A percentile compares a stretch with the other conserved stretches of the same genome.
These are phyloP conservation scores for Lepus timidus DNA, from an alignment of 2,113 vertebrate species.

Conservation along the genomic window DNA sequence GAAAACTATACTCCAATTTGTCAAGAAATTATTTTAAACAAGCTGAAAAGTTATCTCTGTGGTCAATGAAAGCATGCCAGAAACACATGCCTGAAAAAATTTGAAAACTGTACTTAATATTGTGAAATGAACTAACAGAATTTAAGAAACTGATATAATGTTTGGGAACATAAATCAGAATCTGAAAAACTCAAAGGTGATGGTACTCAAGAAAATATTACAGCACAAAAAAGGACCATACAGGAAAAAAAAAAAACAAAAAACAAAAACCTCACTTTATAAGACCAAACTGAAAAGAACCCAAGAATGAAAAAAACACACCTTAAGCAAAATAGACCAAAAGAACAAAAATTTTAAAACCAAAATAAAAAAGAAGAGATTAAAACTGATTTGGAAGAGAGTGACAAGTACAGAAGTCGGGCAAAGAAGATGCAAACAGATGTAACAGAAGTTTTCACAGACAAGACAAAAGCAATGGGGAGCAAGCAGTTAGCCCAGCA, in stretches of 20 bases:
- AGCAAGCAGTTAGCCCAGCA: too few relatives aligned
- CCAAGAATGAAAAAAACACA: background rate
- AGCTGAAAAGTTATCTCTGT: background rate
- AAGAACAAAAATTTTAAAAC: conserved; percentile 1
- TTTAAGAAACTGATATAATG: background rate
- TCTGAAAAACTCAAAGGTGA: conserved; percentile 26
- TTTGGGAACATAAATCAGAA: background rate
- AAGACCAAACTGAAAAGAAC: background rate
- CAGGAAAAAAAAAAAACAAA: background rate
- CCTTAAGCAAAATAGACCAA: background rate
- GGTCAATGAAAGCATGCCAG: background rate
- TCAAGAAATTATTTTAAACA: conserved; percentile 21
- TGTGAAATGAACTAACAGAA: conserved; percentile 3
- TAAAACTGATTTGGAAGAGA: conserved; percentile 11
- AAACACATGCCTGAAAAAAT: background rate
- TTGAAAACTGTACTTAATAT: background rate
- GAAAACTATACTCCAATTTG: conserved; percentile 22
- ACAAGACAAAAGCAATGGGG: background rate
- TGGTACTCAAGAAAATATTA: background rate
- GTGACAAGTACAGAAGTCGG: background rate
- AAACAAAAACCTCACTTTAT: background rate
- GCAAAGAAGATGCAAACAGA: background rate
- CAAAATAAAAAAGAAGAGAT: background rate
- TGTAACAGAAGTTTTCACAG: background rate
- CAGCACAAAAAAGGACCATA: conserved; percentile 15